Evolutionary conservation across 2,888 invertebrate species (phyloP).

Genomic region (Drosophila villosipedis): DNA sequence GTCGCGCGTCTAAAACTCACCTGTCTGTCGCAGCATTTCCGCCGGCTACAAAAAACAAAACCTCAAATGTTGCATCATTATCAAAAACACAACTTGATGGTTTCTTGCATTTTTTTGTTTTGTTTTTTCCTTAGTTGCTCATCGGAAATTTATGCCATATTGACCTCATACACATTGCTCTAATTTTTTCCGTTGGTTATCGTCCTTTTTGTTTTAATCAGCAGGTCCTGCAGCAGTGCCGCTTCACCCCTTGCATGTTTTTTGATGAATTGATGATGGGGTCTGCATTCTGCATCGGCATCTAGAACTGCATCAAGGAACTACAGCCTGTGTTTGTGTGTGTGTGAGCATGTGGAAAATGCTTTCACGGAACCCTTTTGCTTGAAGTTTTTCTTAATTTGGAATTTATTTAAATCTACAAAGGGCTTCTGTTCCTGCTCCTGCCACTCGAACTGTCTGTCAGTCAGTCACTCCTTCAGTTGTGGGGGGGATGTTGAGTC

Average conservation of each 20-base stretch:
- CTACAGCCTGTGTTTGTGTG: constrained; percentile 3
- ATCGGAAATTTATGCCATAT: constrained; percentile 79
- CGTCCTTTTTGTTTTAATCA: constrained; percentile 70
- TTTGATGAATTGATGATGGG: constrained; percentile 84
- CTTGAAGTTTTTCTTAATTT: constrained; percentile 75
- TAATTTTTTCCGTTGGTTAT: constrained; percentile 79
- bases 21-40: constrained; percentile 72
- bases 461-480: constrained; percentile 27
- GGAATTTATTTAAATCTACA: constrained; percentile 80
- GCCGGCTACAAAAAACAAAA: constrained; percentile 66
- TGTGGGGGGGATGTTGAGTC: constrained; percentile 9
- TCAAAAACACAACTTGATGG: constrained; percentile 43
- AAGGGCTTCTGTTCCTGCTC: constrained; percentile 48
- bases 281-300: constrained; percentile 52
- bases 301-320: constrained; percentile 9
- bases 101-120: constrained; percentile 6
- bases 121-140: constrained; percentile 12
- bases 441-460: constrained; percentile 24
- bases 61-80: constrained; percentile 80
- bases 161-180: constrained; percentile 78
- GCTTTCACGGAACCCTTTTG: constrained; percentile 60
- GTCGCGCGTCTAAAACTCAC: constrained; percentile 62
- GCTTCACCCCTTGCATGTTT: constrained; percentile 51
- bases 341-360: constrained; percentile 53
- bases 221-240: constrained; percentile 30